Conservation (phyloP, 2,888 invertebrate genomes). For the Drosophila mayaguana region DNA sequence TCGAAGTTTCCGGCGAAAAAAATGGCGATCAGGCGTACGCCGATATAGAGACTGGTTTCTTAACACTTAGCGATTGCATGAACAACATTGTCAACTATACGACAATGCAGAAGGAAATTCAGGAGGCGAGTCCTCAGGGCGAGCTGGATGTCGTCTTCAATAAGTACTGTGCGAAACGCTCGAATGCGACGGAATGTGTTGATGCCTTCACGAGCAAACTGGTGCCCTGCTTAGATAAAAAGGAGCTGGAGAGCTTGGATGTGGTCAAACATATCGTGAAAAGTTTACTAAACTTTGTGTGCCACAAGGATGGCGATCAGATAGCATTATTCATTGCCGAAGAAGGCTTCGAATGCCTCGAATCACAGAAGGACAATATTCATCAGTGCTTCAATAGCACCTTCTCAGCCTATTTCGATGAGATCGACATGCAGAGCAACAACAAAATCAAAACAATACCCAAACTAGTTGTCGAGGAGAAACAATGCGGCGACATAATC, state of each 20-base stretch:
- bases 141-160: conserved; percentile 90
- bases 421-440: conserved; percentile 84
- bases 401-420: conserved; percentile 85
- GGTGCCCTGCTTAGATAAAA: conserved; percentile 88
- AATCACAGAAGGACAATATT: conserved; percentile 87
- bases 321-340: conserved; percentile 93
- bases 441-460: conserved; percentile 86
- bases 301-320: conserved; percentile 92
- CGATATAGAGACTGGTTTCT: conserved; percentile 85
- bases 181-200: conserved; percentile 86
- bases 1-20: conserved; percentile 87
- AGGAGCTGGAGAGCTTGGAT: conserved; percentile 88
- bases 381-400: conserved; percentile 89
- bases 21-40: conserved; percentile 86
- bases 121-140: conserved; percentile 89
- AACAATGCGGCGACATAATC: conserved; percentile 83
- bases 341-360: conserved; percentile 91
- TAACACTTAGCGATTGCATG: conserved; percentile 86
- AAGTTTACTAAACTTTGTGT: conserved; percentile 90
- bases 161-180: conserved; percentile 89
- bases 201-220: conserved; percentile 86
- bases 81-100: conserved; percentile 87
- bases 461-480: conserved; percentile 87
- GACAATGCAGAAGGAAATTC: conserved; percentile 88
- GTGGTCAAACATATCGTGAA: conserved; percentile 89